Base-by-base conservation (phyloP, 2,113 vertebrate species). In the Vidua macroura region DNA sequence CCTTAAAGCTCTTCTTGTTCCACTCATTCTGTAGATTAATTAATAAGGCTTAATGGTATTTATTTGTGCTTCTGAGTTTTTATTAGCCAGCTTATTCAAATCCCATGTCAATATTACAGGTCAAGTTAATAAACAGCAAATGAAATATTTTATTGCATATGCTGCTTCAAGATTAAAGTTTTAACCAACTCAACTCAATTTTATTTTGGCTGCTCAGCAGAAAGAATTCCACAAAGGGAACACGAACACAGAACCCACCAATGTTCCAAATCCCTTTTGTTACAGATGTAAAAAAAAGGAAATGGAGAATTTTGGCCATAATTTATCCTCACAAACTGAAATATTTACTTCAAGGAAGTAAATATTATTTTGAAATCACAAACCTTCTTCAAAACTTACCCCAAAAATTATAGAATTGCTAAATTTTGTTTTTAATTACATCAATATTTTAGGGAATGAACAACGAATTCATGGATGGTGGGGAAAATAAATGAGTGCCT, bases 401-500 rank as follows among this genome's bases (percentile, higher is more conserved):
- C 19, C 4, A 0, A 31, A 60, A 66, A 75, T 31, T 8, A 17
- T 1, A 7, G 2, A 11, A 60, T 2, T 12, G 30, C 27, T 52
- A 7, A 1, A 10, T 44, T 83, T 44, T 28, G 28, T 63, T 55
- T 55, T 23, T 13, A 79, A 41, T 41, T 14, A 5, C 31, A n/a
- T 13, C 30, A 30, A 2, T 69, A 37, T 44, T 68, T 86, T 37
- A 86, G 35, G 52, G 19, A 4, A 28, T 4, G 9, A 79, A 44
- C 13, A 58, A 15, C 7, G 48, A 56, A 76, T 11, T 18, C 10
- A 15, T 6, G 24, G 62, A 25, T 10, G 13, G 15, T 82, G 52
- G 41, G 33, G 35, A 72, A 86, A 70, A 51, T 10, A 63, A 85
- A 75, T 0, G 10, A 68, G 23, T 1, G 1, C 4, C 16, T 10